phyloP scores from a whole-genome alignment of 2,113 vertebrate genomes.

The Haliaeetus leucogaster region DNA sequence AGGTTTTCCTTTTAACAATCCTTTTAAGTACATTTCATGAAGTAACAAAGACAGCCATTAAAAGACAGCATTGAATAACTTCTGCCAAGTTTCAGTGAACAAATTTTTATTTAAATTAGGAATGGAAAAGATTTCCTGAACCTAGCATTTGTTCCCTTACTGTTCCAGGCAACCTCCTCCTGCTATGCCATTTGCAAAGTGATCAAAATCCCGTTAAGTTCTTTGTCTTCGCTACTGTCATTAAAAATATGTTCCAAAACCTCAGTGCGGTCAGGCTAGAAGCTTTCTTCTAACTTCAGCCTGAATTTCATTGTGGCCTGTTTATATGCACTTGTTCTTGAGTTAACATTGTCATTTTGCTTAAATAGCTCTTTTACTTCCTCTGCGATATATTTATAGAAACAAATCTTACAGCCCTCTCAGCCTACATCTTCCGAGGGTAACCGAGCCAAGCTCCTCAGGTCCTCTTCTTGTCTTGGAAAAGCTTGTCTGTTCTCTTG shows the following conservation, averaged over 20 bases:
- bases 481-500: not conserved
- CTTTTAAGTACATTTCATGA: constrained; percentile 30
- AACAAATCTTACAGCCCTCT: not conserved
- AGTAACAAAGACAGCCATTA: constrained; percentile 28
- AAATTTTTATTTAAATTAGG: constrained; percentile 33
- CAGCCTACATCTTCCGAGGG: not conserved
- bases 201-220: constrained; percentile 19
- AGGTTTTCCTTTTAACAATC: constrained; percentile 43
- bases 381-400: not conserved
- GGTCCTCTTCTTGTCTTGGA: not conserved
- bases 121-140: constrained; percentile 45
- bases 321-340: constrained; percentile 33
- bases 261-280: constrained; percentile 26
- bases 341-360: not conserved
- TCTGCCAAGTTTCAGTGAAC: constrained; percentile 32
- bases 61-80: not conserved
- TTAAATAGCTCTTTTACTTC: not conserved
- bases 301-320: not conserved
- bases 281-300: not conserved
- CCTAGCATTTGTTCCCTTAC: not conserved
- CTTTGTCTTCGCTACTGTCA: constrained; percentile 55
- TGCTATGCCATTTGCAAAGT: constrained; percentile 33
- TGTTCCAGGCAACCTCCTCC: constrained; percentile 42
- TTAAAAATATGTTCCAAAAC: constrained; percentile 43
- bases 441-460: not conserved